Conservation (phyloP, 2,888 invertebrate genomes). For the Synergus itoensis region DNA sequence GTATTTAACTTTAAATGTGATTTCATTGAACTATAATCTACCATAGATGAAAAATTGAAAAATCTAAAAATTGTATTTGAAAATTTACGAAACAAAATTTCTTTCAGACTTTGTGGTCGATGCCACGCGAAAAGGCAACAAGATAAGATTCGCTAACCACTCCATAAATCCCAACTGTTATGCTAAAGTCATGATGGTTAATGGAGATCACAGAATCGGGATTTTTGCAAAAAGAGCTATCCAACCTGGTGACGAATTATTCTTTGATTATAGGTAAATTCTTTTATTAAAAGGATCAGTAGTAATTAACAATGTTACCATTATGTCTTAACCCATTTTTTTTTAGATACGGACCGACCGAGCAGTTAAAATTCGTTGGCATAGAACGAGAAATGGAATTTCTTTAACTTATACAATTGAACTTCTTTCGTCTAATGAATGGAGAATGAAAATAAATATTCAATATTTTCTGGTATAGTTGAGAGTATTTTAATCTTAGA, state of each 20-base stretch:
- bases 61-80: too few species aligned
- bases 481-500: background rate
- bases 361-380: slow-evolving; percentile 98
- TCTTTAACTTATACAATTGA: slow-evolving; percentile 80
- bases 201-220: slow-evolving; percentile 95
- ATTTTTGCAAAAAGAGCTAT: slow-evolving; percentile 99
- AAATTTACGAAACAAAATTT: too few species aligned
- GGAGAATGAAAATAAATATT: background rate
- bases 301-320: too few species aligned
- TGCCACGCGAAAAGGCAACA: slow-evolving; percentile 99
- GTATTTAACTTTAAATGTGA: background rate
- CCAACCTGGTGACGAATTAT: slow-evolving; percentile 97
- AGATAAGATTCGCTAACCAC: slow-evolving; percentile 99
- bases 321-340: background rate
- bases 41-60: too few species aligned
- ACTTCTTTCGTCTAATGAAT: background rate
- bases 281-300: too few species aligned
- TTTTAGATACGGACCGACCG: slow-evolving; percentile 96
- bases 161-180: slow-evolving; percentile 99
- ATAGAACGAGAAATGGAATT: slow-evolving; percentile 99
- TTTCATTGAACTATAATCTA: background rate
- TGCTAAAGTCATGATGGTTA: slow-evolving; percentile 99
- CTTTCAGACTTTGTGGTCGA: slow-evolving; percentile 96
- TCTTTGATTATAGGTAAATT: slow-evolving; percentile 95
- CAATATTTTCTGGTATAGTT: background rate